Evolutionary conservation across 2,888 invertebrate species (phyloP), one percentile per base, ranked within the genome.

Genomic region (Plutella xylostella): DNA sequence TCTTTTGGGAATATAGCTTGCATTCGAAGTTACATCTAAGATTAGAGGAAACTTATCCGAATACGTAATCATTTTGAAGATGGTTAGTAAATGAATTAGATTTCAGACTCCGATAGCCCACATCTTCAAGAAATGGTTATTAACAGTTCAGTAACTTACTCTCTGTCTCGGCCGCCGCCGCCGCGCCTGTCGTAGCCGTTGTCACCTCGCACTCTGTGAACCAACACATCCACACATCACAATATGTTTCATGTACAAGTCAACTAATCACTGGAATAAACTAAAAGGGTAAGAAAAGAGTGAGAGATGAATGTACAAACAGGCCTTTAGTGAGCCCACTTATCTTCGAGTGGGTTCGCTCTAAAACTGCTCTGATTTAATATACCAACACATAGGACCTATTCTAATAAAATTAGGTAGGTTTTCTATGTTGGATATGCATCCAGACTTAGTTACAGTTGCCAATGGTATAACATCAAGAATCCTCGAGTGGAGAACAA

Each of bases 131-230:
- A n/a, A n/a, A n/a, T n/a, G n/a, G n/a, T n/a, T n/a, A n/a, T n/a
- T n/a, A n/a, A n/a, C n/a, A n/a, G n/a, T n/a, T n/a, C n/a, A 4
- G 17, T 14, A 14, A 85, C 88, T 85, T 64, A 88, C 88, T 87
- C 88, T 80, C 88, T 75, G 50, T 85, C 44, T n/a, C 41, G 3
- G 12, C 25, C 22, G 39, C 30, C 37, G 34, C 35, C 83, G 53
- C 70, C 72, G 56, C 71, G 84, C 57, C 70, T 78, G 57, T 74
- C 86, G 63, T 85, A 82, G n/a, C 85, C 83, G 49, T 80, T 83
- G 57, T 85, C 83, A 19, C 82, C 74, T 56, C 85, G 76, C 53
- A 66, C 75, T 53, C 68, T 82, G 59, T 45, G 63, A 65, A n/a
- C n/a, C n/a, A n/a, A n/a, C n/a, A n/a, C n/a, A n/a, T 53, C 15